Base-by-base conservation (phyloP, 2,888 invertebrate genomes). In the Lottia scabra region DNA sequence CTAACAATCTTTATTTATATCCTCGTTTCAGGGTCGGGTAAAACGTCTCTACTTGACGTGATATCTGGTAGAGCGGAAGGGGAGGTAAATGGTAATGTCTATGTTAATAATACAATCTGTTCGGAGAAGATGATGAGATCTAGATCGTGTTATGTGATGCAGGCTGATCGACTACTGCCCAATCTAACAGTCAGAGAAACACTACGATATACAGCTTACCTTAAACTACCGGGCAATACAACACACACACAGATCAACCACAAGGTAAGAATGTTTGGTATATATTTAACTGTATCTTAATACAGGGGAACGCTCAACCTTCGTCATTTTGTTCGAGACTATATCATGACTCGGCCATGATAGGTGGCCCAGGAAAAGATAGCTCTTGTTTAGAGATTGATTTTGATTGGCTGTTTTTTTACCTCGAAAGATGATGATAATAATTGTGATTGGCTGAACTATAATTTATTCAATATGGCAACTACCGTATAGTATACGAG, bases 21-120 rank as follows among this genome's bases (percentile, higher is more conserved):
- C n/a, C n/a, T n/a, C n/a, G n/a, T n/a, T n/a, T 26, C 46, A 85
- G 96, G 96, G n/a, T 97, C 97, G 79, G 98, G 98, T 0, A 99
- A 99, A 88, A 93, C 96, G 63, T 97, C 97, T 0, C 92, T 99
- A 2, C 91, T 99, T 16, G 98, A 98, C 89, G 97, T 98, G 15
- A 96, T 98, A 72, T 89, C 91, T 0, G 87, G 90, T 38, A 83
- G 91, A 67, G 94, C 95, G 0, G 72, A 75, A 15, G 83, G 85
- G 12, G 75, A 76, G 16, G 78, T 82, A 15, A 79, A 79, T 4
- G 85, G 85, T 0, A 76, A 78, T 46, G 79, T 85, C 30, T 81
- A 78, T 74, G 82, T 80, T 70, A 81, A 82, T 65, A 80, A 82
- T 44, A 68, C 75, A 30, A 79, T 76, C 38, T 82, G 85, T 65